Evolutionary conservation across 1,140 invertebrate species (phyloP), one percentile per base, ranked within the genome.

Genomic region (Arctopsyche grandis): DNA sequence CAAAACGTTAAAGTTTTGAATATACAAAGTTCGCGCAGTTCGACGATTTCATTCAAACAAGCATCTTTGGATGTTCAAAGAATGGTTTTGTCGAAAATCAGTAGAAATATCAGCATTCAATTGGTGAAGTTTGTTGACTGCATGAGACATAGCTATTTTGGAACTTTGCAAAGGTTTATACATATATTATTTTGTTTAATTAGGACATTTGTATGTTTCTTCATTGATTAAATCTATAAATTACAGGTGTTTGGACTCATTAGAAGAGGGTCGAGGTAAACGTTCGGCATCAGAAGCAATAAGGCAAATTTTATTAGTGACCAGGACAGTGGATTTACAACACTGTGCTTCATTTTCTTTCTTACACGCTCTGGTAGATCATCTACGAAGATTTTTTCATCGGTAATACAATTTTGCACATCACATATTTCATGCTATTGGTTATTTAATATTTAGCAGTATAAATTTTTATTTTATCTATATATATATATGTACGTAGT

Each of bases 241-340:
- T 77, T 70, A n/a, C 24, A 88, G 87, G 78, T 88, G 87, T 69
- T 81, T 88, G 26, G 85, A 86, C 38, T 86, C 85, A 0, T 83
- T 88, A 73, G 87, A 87, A 80, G 82, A 77, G 38, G 86, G 84
- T 81, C 77, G 84, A 78, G 84, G 85, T 22, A 84, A 84, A 5
- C 82, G 91, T n/a, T 85, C 91, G 44, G 94, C 94, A 10, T 94
- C 93, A 66, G 92, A 93, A 84, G 94, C 95, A 1, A 88, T 96
- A 21, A 93, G 94, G 83, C 93, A 95, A 90, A 94, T 97, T 83
- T 86, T 96, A 58, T 93, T 92, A 77, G 93, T 94, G 22, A 94
- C 95, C 4, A 94, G 95, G 79, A 92, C 93, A 79, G 92, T 97
- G n/a, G 93, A 97, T 85, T 89, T 97, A n/a, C 93, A 93, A 82